Evolutionary conservation across 2,797 vertebrate genomes (phyloP), one percentile per base, ranked within the genome.

Genomic region (Etheostoma perlongum): DNA sequence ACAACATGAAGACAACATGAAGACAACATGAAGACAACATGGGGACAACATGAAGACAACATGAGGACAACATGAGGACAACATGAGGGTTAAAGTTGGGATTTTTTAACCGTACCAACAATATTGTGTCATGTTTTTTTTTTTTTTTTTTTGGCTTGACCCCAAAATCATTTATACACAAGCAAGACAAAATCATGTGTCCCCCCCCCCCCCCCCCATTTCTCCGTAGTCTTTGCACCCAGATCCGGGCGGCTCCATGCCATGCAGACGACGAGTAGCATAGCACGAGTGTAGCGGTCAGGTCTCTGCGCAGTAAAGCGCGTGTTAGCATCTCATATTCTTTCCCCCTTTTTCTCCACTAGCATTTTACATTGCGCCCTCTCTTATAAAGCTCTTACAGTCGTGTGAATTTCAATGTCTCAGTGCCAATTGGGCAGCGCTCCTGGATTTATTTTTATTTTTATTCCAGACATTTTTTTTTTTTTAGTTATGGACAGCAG

Each of bases 271-370:
- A 82, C 63, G 66, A 74, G 76, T 49, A 64, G 67, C 76, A 70
- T 55, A 90, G 85, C 89, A 84, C 60, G 83, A 76, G 72, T 67
- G 73, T 66, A 70, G 61, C 57, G 64, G 77, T 85, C 68, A 82
- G 74, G 75, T 85, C 66, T 79, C 84, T 88, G n/a, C 66, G 67
- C 79, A 33, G 80, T 78, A 75, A 89, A 92, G 91, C 91, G 84
- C 61, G 69, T 81, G 85, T 92, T 89, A 94, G 92, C 87, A 25
- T 89, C 57, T 92, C 78, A 83, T 91, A 89, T 92, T 92, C 92
- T 87, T 92, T 94, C 91, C 91, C 90, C 92, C 92, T 94, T 93
- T 87, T 71, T 88, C 79, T 86, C 84, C 78, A 30, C 76, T 79
- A 73, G 66, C 23, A 71, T 0, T 62, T 84, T 64, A 19, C 19